These are phyloP conservation scores for Pampus argenteus DNA, from an alignment of 2,797 vertebrate genomes.

Conservation along the genomic window DNA sequence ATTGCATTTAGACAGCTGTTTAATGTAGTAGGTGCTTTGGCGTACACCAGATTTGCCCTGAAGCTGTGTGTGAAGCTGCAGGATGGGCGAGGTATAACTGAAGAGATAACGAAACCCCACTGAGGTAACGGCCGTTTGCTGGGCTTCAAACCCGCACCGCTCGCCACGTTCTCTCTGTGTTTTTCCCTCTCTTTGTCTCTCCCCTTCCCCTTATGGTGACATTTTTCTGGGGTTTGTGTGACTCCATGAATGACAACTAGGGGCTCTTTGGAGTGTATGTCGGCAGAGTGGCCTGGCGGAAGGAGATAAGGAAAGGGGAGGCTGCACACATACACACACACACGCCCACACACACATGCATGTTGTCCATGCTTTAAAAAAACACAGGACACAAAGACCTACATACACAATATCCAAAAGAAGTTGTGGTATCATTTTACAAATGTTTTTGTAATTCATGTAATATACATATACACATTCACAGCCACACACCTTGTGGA, in stretches of 20 bases:
- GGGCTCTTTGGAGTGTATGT: slow-evolving; percentile 82
- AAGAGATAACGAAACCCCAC: slow-evolving; percentile 50
- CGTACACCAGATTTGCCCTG: slow-evolving; percentile 20
- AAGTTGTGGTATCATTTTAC: slow-evolving; percentile 14
- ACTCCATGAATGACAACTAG: slow-evolving; percentile 83
- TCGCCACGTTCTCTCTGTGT: slow-evolving; percentile 38
- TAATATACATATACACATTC: slow-evolving; percentile 5
- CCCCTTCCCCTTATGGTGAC: slow-evolving; percentile 71
- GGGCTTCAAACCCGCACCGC: slow-evolving; percentile 52
- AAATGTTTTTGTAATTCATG: slow-evolving; percentile 20
- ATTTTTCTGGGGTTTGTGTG: slow-evolving; percentile 76
- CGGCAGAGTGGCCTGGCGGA: slow-evolving; percentile 81
- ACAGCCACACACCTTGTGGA: not conserved
- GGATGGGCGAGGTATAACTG: slow-evolving; percentile 29
- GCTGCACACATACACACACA: slow-evolving; percentile 61
- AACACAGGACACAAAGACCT: slow-evolving; percentile 44
- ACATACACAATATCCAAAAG: slow-evolving; percentile 34
- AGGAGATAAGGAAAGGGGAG: slow-evolving; percentile 81
- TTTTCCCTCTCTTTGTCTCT: slow-evolving; percentile 60
- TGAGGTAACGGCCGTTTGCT: slow-evolving; percentile 32
- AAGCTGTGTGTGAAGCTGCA: slow-evolving; percentile 4
- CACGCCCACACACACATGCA: slow-evolving; percentile 35
- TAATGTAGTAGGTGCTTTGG: not conserved
- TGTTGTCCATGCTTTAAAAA: slow-evolving; percentile 48
- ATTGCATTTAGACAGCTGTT: slow-evolving; percentile 20